Evolutionary conservation across 2,888 invertebrate genomes (phyloP), one percentile per base, ranked within the genome.

Genomic region (Heliconius ismenius): DNA sequence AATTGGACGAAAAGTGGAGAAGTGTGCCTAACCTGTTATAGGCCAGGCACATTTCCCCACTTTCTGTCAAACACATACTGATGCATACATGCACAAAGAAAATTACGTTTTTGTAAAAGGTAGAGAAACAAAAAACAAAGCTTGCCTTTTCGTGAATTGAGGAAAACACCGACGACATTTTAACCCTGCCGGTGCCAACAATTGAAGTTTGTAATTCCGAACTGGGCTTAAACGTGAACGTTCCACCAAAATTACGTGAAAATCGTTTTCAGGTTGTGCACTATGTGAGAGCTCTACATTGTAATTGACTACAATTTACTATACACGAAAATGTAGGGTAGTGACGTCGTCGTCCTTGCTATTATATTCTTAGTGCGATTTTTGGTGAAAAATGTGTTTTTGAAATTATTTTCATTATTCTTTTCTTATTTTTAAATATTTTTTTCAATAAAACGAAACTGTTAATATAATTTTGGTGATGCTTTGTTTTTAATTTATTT

Each of bases 151-250:
- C 80, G 81, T 83, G 84, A 87, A 86, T 84, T 86, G 82, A 84
- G 86, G 88, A 89, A 91, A 91, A 91, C 89, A 89, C 89, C 86
- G 86, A 82, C 89, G 87, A 88, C 87, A 88, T 86, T 89, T 84
- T 83, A 83, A 65, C 72, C 62, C 7, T 32, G 70, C 77, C 32
- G 67, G 72, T 36, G 69, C 54, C 54, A 63, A 78, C 73, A 76
- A 78, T 76, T 54, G 73, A 69, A 76, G 54, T 73, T 70, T 78
- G 73, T 76, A 69, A 76, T 75, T 73, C 64, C 24, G 63, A 76
- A 73, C 67, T 69, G 62, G 70, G 70, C 58, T 58, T 70, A 58
- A 75, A 68, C 21, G 43, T 75, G 67, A 68, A 43, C 68, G 28
- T 15, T 75, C 39, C 60, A 75, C 74, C 58, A 39, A 67, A 74